These are phyloP conservation scores for Rhabdornis inornatus DNA, from an alignment of 2,113 vertebrate species.

Conservation along the genomic window DNA sequence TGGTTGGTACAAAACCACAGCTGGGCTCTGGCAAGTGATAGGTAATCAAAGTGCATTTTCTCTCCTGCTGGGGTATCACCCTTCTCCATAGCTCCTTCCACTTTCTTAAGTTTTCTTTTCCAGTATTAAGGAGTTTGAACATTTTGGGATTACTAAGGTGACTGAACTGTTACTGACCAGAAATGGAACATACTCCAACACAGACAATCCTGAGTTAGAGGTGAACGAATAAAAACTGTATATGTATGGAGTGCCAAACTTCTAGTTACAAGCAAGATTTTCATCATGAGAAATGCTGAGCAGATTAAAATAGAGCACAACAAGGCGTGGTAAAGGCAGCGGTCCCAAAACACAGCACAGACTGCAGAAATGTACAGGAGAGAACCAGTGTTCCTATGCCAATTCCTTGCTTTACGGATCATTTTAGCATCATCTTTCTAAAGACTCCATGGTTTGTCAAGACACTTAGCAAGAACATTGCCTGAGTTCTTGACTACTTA, in stretches of 20 bases:
- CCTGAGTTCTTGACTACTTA: background rate
- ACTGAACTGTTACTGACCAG: background rate
- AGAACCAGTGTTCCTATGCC: background rate
- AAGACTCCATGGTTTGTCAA: background rate
- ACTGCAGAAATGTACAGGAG: background rate
- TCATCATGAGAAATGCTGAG: background rate
- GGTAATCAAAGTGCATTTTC: background rate
- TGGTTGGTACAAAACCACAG: background rate
- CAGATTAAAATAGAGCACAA: background rate
- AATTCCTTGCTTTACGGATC: background rate
- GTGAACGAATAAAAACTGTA: background rate
- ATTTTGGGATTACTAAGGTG: background rate
- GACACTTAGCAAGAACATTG: background rate
- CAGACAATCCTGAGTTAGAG: accelerated
- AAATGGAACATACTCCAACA: background rate
- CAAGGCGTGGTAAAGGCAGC: background rate
- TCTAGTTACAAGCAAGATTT: background rate
- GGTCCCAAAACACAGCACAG: background rate
- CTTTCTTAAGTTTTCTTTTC: background rate
- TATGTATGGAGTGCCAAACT: background rate
- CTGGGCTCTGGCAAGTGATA: background rate
- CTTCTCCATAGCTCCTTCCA: background rate
- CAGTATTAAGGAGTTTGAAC: background rate
- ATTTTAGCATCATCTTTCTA: background rate
- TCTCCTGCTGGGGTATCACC: background rate